Evolutionary conservation across 1,140 invertebrate species (phyloP), one percentile per base, ranked within the genome.

Genomic region (Ceratina japonica): DNA sequence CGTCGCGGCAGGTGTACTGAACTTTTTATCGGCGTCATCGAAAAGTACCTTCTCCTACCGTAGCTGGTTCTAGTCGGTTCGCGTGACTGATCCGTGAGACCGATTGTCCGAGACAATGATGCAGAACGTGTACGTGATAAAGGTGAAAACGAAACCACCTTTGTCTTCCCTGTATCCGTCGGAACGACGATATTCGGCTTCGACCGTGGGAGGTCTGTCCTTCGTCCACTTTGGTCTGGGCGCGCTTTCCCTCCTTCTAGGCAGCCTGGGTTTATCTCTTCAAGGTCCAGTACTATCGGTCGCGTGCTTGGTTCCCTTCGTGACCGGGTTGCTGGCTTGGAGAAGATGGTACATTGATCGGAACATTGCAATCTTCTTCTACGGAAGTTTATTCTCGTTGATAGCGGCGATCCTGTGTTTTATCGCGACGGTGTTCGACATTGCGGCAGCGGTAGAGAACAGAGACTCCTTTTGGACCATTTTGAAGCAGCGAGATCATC

Each of bases 81-180:
- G 16, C 3, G 8, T 22, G 58, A 44, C 69, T 16, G 44, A 22
- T 61, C 37, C n/a, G 12, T 22, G 12, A 18, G 7, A 16, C 37
- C 15, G 8, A 8, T 59, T 49, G 16, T 37, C 2, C 15, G 3
- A 52, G 13, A 66, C 71, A 69, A 93, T 90, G 72, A 95, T 94
- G 94, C 94, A 95, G 90, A 94, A 94, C 89, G 94, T 95, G 51
- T 95, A 94, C 88, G 94, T 94, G 73, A 94, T 95, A 80, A 94
- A 94, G 91, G 94, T 95, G 81, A 94, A 93, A 88, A 93, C 94
- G 52, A 93, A 94, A 88, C 93, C 94, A 4, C 92, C 94, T 80
- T 92, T 93, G 8, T 90, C 94, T 31, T 94, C 94, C 65, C 77
- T 94, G 12, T 95, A 94, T 80, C 93, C 94, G 20, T 95, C 95